A percentile compares a stretch with the other conserved stretches of the same genome.
These are phyloP conservation scores for Percopsis transmontana DNA, from an alignment of 2,113 vertebrate species.

Conservation along the genomic window DNA sequence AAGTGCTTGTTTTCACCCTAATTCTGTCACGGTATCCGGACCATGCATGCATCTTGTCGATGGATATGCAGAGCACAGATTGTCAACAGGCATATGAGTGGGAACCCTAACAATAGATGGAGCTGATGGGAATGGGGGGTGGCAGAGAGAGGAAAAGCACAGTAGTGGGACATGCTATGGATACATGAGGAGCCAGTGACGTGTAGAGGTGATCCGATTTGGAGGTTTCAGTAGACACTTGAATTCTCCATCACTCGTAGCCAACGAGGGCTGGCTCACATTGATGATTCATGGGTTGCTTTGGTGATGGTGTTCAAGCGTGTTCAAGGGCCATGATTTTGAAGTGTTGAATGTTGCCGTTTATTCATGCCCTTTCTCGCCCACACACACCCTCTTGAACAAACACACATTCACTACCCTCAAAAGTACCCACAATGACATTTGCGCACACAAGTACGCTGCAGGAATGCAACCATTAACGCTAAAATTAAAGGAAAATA, in stretches of 20 bases:
- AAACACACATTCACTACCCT: slow-evolving; percentile 3
- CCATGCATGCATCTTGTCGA: slow-evolving; percentile 34
- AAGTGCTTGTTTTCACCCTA: slow-evolving; percentile 53
- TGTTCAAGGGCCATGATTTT: slow-evolving; percentile 20
- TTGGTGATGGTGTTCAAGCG: not conserved
- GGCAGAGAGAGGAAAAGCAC: slow-evolving; percentile 15
- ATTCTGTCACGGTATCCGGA: slow-evolving; percentile 25
- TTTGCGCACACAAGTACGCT: not conserved
- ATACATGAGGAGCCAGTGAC: slow-evolving; percentile 14
- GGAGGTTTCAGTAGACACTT: slow-evolving; percentile 55
- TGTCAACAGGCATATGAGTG: slow-evolving; percentile 27
- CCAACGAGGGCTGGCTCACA: slow-evolving; percentile 9
- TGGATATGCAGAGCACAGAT: slow-evolving; percentile 23
- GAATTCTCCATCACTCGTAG: slow-evolving; percentile 16
- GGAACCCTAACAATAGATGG: slow-evolving; percentile 12
- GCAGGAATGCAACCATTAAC: not conserved
- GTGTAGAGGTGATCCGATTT: not conserved
- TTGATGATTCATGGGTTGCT: slow-evolving; percentile 46
- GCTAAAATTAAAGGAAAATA: too few relatives aligned
- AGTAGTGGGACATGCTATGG: slow-evolving; percentile 17
- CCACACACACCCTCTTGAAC: slow-evolving; percentile 17
- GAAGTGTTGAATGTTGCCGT: not conserved
- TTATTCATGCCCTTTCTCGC: not conserved
- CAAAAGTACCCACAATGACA: not conserved
- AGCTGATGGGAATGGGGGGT: slow-evolving; percentile 22